Evolutionary conservation across 2,888 invertebrate species (phyloP), one percentile per base, ranked within the genome.

Genomic region (Eupithecia dodoneata): DNA sequence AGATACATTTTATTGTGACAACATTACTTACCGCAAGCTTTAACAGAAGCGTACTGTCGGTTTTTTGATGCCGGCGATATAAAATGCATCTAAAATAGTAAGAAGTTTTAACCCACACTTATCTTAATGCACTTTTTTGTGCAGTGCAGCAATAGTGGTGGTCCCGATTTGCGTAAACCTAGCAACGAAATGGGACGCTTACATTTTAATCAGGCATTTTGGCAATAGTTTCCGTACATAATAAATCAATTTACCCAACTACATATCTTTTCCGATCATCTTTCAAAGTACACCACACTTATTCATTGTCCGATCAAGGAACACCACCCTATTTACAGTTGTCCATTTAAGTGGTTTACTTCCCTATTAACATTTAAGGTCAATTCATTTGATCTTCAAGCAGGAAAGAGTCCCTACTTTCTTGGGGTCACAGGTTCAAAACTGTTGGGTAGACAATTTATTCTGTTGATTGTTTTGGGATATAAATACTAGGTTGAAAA

Each of bases 341-440:
- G 15, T n/a, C 55, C 59, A 59, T 55, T 18, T 10, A 59, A 59
- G 55, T 55, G 10, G 59, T 59, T 30, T 59, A 70, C 45, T 63
- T 77, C 47, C 71, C 45, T 18, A 71, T 42, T 13, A 47, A 71
- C 47, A 70, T 63, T 15, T 30, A 63, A 44, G 72, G 63, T 76
- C 55, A 79, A 72, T 76, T 77, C 75, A 65, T 72, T 45, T 83
- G 77, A 79, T 71, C 76, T 30, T 49, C 3, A 42, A 69, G 65
- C 67, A 65, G 74, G 71, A 72, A 71, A 42, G 73, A 73, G 72
- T 44, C 30, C 52, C 44, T 9, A 71, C 59, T 74, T 71, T 76
- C 74, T 52, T 49, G 42, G 44, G 69, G 66, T 71, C 76, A 74
- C 5, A 52, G 71, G 80, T 74, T 77, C 75, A 77, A 78, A 72